These are phyloP conservation scores for Amphipyra berbera DNA, from an alignment of 2,888 invertebrate genomes.

Conservation along the genomic window DNA sequence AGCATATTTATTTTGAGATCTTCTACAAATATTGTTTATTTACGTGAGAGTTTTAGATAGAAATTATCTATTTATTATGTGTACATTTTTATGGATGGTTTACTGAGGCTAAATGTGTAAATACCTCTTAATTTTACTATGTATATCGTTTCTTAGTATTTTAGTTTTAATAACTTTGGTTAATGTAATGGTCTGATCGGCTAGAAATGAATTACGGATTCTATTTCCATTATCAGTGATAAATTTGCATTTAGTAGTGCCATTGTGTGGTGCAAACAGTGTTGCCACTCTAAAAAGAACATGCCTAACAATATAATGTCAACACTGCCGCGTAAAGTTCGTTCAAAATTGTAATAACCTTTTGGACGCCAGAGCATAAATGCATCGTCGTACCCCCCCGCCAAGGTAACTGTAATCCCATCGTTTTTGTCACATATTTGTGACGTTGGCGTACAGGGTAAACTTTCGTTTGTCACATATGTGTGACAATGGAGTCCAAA, in stretches of 20 bases:
- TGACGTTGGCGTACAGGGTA: too few relatives aligned
- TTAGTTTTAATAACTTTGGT: slow-evolving; percentile 58
- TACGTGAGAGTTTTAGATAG: slow-evolving; percentile 71
- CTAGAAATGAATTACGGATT: slow-evolving; percentile 61
- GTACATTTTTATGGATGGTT: slow-evolving; percentile 78
- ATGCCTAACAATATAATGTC: slow-evolving; percentile 54
- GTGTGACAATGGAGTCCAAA: too few relatives aligned
- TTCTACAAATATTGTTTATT: slow-evolving; percentile 67
- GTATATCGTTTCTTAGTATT: slow-evolving; percentile 66
- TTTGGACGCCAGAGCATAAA: too few relatives aligned
- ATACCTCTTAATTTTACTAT: slow-evolving; percentile 82
- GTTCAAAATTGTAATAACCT: slow-evolving; percentile 23
- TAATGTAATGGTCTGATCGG: slow-evolving; percentile 60
- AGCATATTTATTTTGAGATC: slow-evolving; percentile 82
- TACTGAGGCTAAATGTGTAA: slow-evolving; percentile 86
- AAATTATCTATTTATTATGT: slow-evolving; percentile 83
- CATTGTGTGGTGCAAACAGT: slow-evolving; percentile 75
- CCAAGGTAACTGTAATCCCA: too few relatives aligned
- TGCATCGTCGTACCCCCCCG: too few relatives aligned
- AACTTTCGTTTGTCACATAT: too few relatives aligned
- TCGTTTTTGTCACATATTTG: too few relatives aligned
- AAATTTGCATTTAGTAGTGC: slow-evolving; percentile 86
- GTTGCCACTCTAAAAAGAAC: slow-evolving; percentile 67
- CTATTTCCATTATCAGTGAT: slow-evolving; percentile 75
- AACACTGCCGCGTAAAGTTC: slow-evolving; percentile 51